A percentile compares a stretch with the other conserved stretches of the same genome.
Evolutionary conservation across 2,113 vertebrate genomes (phyloP).

Genomic region (Pelvicachromis taeniatus): DNA sequence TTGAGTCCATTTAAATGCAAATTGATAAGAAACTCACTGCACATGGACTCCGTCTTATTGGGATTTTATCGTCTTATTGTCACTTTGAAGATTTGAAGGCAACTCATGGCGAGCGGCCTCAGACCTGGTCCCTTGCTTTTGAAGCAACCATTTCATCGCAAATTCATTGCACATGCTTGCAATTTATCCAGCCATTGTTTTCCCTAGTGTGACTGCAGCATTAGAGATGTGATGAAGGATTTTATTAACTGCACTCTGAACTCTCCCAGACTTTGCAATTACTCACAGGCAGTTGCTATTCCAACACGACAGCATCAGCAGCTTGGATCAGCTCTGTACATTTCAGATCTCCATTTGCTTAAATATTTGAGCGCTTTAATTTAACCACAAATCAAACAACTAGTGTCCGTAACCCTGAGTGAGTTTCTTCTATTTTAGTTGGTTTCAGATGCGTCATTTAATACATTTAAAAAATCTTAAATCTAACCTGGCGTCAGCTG

Average conservation of each 20-base stretch:
- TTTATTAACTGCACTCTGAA: neutral
- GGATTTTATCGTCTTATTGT: neutral
- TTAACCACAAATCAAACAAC: neutral
- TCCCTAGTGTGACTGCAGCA: neutral
- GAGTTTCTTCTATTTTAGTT: neutral
- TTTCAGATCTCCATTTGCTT: neutral
- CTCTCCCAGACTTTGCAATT: neutral
- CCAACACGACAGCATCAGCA: neutral
- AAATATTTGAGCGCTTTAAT: neutral
- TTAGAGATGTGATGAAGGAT: neutral
- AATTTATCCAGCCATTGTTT: neutral
- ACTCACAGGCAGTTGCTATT: neutral
- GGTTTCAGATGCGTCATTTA: neutral
- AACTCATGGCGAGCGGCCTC: neutral
- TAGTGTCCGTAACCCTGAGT: neutral
- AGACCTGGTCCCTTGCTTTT: neutral
- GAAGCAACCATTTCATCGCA: neutral
- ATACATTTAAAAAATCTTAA: neutral
- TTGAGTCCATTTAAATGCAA: neutral
- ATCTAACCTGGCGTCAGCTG: neutral
- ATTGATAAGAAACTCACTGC: neutral
- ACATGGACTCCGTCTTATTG: accelerated
- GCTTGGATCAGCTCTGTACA: neutral
- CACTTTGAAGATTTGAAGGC: neutral
- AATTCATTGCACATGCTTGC: neutral